These are phyloP conservation scores for Empis stercorea DNA, from an alignment of 2,888 invertebrate species.

Conservation along the genomic window DNA sequence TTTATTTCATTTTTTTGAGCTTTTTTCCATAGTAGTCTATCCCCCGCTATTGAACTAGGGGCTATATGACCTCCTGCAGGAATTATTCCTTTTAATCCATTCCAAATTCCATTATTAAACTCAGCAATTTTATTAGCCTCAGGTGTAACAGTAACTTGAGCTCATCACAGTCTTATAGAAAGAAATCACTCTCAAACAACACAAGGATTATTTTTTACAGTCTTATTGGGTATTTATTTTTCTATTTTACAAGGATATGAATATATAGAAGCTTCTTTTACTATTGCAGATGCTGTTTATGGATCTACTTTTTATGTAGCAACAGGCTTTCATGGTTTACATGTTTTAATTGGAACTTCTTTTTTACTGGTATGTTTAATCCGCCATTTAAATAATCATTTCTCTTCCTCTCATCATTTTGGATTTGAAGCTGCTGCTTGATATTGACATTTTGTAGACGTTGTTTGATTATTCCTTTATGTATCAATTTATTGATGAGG, in stretches of 20 bases:
- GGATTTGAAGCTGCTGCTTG: slow-evolving; percentile 53
- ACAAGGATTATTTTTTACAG: slow-evolving; percentile 40
- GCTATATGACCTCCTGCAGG: slow-evolving; percentile 50
- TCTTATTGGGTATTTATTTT: slow-evolving; percentile 51
- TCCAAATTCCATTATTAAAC: slow-evolving; percentile 58
- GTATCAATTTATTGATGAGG: slow-evolving; percentile 58
- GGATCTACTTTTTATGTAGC: slow-evolving; percentile 59
- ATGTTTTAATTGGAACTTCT: slow-evolving; percentile 50
- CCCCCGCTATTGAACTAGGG: slow-evolving; percentile 45
- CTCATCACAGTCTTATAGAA: slow-evolving; percentile 44
- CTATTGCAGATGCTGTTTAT: slow-evolving; percentile 48
- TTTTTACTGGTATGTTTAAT: slow-evolving; percentile 42
- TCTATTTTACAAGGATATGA: slow-evolving; percentile 52
- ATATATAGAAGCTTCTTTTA: slow-evolving; percentile 50
- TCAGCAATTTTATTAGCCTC: slow-evolving; percentile 58
- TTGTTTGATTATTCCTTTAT: slow-evolving; percentile 48
- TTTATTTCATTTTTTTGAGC: slow-evolving; percentile 48
- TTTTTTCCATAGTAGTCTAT: slow-evolving; percentile 31
- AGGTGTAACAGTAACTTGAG: slow-evolving; percentile 53
- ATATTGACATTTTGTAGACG: slow-evolving; percentile 58
- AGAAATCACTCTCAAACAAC: slow-evolving; percentile 37
- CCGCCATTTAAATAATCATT: slow-evolving; percentile 39
- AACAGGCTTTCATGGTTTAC: slow-evolving; percentile 63
- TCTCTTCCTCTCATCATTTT: slow-evolving; percentile 44
- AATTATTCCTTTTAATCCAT: slow-evolving; percentile 51